Evolutionary conservation across 2,113 vertebrate species (phyloP).

Genomic region (Thunnus maccoyii): DNA sequence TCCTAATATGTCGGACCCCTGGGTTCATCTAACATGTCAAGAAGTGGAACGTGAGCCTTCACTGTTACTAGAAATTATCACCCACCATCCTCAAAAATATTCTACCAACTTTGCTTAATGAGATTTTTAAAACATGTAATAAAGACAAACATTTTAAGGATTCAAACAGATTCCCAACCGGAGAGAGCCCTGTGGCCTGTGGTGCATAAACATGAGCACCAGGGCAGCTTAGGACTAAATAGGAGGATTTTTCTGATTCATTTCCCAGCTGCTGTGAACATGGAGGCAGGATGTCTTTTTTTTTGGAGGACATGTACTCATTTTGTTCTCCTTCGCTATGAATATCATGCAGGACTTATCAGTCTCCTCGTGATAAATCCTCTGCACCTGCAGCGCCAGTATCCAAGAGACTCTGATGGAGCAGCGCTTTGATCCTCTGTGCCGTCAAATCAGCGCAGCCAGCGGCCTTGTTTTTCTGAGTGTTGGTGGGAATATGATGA

Average conservation of each 20-base stretch:
- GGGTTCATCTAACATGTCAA: neutral
- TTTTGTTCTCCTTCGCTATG: slow-evolving; percentile 61
- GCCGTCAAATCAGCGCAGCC: slow-evolving; percentile 27
- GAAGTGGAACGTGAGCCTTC: neutral
- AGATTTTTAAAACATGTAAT: slow-evolving; percentile 25
- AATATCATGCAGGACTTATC: slow-evolving; percentile 72
- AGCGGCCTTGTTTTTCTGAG: slow-evolving; percentile 25
- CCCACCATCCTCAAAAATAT: neutral
- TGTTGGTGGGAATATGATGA: slow-evolving; percentile 45
- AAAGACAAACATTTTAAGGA: slow-evolving; percentile 28
- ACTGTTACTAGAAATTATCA: neutral
- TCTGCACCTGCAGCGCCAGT: slow-evolving; percentile 66
- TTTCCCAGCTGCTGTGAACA: slow-evolving; percentile 46
- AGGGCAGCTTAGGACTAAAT: slow-evolving; percentile 21
- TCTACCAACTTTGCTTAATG: slow-evolving; percentile 37
- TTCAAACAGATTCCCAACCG: slow-evolving; percentile 16
- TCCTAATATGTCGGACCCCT: neutral
- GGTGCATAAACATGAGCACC: slow-evolving; percentile 33
- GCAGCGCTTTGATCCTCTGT: slow-evolving; percentile 69
- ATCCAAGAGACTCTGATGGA: slow-evolving; percentile 31
- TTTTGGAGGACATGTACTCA: slow-evolving; percentile 44
- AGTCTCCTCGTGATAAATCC: slow-evolving; percentile 63
- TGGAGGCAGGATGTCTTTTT: slow-evolving; percentile 40
- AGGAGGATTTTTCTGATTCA: slow-evolving; percentile 42
- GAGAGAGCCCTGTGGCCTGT: neutral